Percentiles rank a stretch among this genome's conserved stretches.
Conservation (phyloP, 2,797 vertebrate species). For the Crenuchus spilurus region DNA sequence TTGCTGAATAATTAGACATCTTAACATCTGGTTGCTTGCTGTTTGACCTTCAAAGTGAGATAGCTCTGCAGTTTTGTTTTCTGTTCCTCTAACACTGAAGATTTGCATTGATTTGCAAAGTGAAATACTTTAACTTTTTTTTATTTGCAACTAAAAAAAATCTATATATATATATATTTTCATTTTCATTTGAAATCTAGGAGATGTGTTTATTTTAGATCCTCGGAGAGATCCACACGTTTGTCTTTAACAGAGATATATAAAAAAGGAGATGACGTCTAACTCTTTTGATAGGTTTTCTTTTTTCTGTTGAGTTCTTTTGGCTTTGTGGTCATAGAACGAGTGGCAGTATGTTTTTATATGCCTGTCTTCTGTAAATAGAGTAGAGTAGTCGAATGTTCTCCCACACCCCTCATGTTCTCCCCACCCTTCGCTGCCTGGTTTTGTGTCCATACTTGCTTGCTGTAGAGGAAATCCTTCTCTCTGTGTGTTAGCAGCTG, state of each 20-base stretch:
- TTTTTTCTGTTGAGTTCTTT: slow-evolving; percentile 6
- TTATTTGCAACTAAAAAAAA: slow-evolving; percentile 46
- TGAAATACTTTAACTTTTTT: slow-evolving; percentile 55
- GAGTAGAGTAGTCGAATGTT: slow-evolving; percentile 60
- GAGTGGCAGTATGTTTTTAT: slow-evolving; percentile 53
- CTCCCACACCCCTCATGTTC: slow-evolving; percentile 32
- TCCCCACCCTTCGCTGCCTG: slow-evolving; percentile 14
- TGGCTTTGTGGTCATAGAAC: slow-evolving; percentile 29
- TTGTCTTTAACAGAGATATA: slow-evolving; percentile 46
- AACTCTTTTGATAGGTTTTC: slow-evolving; percentile 32
- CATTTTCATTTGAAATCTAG: slow-evolving; percentile 54
- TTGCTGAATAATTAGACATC: slow-evolving; percentile 23
- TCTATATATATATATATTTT: slow-evolving; percentile 49
- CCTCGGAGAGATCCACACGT: slow-evolving; percentile 36
- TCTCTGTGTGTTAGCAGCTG: slow-evolving; percentile 17
- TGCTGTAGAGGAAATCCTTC: slow-evolving; percentile 31
- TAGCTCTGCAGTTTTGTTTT: slow-evolving; percentile 3
- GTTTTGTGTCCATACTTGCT: slow-evolving; percentile 46
- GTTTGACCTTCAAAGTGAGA: slow-evolving; percentile 1
- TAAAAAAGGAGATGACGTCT: background rate
- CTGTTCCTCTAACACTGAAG: slow-evolving; percentile 24
- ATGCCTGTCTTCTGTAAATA: slow-evolving; percentile 58
- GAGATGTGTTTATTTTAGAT: slow-evolving; percentile 54
- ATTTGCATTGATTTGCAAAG: slow-evolving; percentile 51
- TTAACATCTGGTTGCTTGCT: slow-evolving; percentile 20